Percentiles rank a stretch among this genome's conserved stretches.
Conservation (phyloP, 2,888 invertebrate species). For the Cosmorhoe ocellata region DNA sequence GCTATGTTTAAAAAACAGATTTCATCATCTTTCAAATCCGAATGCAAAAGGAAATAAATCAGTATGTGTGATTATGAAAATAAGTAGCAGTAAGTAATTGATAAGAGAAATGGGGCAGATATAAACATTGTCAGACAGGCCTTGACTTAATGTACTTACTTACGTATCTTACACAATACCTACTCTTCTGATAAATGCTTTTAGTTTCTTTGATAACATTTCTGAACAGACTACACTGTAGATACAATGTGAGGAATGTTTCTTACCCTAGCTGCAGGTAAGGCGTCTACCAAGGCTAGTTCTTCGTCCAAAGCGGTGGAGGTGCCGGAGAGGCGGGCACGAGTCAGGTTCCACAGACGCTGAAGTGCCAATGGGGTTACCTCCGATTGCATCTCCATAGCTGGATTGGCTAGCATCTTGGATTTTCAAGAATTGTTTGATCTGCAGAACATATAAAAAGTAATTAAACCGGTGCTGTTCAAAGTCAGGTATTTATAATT, state of each 20-base stretch:
- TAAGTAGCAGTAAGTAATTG: conserved; percentile 28
- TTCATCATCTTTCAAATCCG: conserved; percentile 1
- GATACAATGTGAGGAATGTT: not conserved
- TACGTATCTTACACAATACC: too few species aligned
- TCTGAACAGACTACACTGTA: too few species aligned
- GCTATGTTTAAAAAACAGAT: not conserved
- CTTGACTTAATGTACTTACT: conserved; percentile 45
- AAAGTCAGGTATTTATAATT: too few species aligned
- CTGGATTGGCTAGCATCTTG: conserved; percentile 72
- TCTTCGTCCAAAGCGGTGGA: conserved; percentile 69
- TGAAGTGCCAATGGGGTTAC: conserved; percentile 76
- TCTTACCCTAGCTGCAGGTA: conserved; percentile 72
- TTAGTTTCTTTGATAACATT: too few species aligned
- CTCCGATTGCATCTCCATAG: conserved; percentile 83
- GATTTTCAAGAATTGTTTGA: conserved; percentile 25
- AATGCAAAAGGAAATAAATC: conserved; percentile 2
- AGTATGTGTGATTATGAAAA: conserved; percentile 25
- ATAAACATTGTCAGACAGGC: conserved; percentile 33
- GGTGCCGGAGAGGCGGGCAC: conserved; percentile 74
- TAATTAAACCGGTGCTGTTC: too few species aligned
- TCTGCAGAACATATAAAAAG: conserved; percentile 18
- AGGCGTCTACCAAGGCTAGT: conserved; percentile 65
- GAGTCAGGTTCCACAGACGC: conserved; percentile 76
- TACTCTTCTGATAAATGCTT: too few species aligned
- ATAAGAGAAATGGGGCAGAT: conserved; percentile 50